Conservation (phyloP, 1,140 invertebrate species). For the Rhopalosiphum maidis region DNA sequence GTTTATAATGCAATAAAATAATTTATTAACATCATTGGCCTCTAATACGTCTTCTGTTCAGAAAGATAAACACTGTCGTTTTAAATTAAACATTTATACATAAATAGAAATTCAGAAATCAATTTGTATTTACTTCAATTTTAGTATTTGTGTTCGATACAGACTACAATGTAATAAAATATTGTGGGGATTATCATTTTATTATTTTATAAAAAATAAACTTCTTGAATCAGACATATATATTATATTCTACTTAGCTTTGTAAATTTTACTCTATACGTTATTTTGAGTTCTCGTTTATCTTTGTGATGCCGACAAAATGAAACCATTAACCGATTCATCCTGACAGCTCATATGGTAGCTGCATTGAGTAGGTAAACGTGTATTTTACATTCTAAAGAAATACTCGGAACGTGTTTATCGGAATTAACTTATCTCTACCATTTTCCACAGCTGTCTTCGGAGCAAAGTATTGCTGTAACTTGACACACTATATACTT, state of each 20-base stretch:
- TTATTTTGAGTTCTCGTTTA: background rate
- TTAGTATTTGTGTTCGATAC: background rate
- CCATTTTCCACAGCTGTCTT: conserved; percentile 9
- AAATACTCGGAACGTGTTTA: conserved; percentile 39
- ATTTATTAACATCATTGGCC: too few species aligned
- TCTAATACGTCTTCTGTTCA: too few species aligned
- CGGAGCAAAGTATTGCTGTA: background rate
- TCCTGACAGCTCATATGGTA: conserved; percentile 23
- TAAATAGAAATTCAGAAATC: background rate
- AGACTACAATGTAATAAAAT: background rate
- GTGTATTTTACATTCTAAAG: background rate
- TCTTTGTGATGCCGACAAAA: conserved; percentile 38
- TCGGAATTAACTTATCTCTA: conserved; percentile 35
- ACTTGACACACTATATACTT: background rate
- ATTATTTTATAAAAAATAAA: background rate
- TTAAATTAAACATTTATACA: background rate
- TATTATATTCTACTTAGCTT: background rate
- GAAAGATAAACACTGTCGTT: background rate
- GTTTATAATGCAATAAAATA: too few species aligned
- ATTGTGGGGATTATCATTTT: background rate
- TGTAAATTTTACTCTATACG: background rate
- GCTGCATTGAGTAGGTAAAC: conserved; percentile 11
- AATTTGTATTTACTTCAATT: background rate
- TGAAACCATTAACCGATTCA: conserved; percentile 33
- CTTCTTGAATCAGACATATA: background rate